These are phyloP conservation scores for Phengaris arion DNA, from an alignment of 2,888 invertebrate genomes.

Conservation along the genomic window DNA sequence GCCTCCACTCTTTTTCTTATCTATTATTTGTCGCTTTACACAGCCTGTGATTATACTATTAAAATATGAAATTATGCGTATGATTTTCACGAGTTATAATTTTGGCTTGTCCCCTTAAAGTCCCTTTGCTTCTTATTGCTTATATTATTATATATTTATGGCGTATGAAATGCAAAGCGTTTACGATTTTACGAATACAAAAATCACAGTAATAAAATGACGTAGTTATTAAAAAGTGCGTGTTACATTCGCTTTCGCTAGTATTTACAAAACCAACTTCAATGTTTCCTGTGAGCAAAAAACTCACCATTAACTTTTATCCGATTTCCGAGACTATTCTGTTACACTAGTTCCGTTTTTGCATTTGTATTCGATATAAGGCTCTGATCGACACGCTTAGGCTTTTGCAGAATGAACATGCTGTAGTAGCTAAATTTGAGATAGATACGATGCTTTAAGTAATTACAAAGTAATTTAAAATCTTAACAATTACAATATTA, in stretches of 20 bases:
- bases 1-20: too few species aligned
- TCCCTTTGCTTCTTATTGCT: too few species aligned
- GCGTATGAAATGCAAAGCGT: too few species aligned
- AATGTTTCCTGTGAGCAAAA: conserved; percentile 58
- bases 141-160: too few species aligned
- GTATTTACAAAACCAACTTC: conserved; percentile 39
- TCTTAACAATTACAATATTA: too few species aligned
- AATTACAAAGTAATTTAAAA: too few species aligned
- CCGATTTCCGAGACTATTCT: conserved; percentile 66
- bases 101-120: too few species aligned
- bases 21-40: too few species aligned
- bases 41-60: too few species aligned
- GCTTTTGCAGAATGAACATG: not conserved
- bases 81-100: too few species aligned
- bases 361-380: conserved; percentile 55
- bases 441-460: not conserved
- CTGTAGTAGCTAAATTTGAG: not conserved
- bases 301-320: conserved; percentile 46
- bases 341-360: conserved; percentile 54
- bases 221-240: conserved; percentile 38
- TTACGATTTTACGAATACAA: not conserved
- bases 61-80: too few species aligned
- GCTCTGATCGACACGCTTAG: not conserved
- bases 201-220: not conserved
- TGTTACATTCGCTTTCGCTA: conserved; percentile 42